A percentile compares a stretch with the other conserved stretches of the same genome.
phyloP scores from a whole-genome alignment of 1,140 invertebrate species.

The Trichoplusia ni region DNA sequence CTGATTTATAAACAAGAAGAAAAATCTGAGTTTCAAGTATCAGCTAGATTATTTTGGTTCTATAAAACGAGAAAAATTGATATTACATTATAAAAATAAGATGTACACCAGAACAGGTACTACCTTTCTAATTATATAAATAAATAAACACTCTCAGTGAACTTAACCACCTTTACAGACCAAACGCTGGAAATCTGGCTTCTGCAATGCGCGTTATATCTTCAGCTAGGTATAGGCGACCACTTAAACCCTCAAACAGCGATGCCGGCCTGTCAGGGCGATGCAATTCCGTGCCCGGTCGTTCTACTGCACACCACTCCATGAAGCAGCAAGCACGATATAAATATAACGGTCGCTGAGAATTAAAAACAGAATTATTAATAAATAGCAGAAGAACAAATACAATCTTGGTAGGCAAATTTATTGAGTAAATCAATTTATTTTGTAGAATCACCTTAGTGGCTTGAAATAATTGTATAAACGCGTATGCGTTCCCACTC shows the following conservation, averaged over 20 bases:
- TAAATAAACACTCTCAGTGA: too few species aligned
- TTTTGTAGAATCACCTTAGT: slow-evolving; percentile 84
- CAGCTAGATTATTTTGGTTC: too few species aligned
- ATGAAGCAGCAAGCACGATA: slow-evolving; percentile 91
- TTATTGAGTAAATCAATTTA: too few species aligned
- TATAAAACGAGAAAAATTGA: too few species aligned
- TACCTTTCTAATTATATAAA: too few species aligned
- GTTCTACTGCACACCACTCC: slow-evolving; percentile 91
- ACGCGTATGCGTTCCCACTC: slow-evolving; percentile 95
- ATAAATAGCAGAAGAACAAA: too few species aligned
- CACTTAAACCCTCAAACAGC: slow-evolving; percentile 92
- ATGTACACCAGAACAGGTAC: too few species aligned
- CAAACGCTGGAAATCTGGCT: slow-evolving; percentile 86
- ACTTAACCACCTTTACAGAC: too few species aligned
- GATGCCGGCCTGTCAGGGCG: slow-evolving; percentile 91
- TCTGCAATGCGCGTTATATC: slow-evolving; percentile 84
- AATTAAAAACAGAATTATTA: slow-evolving; percentile 1
- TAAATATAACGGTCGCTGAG: slow-evolving; percentile 84
- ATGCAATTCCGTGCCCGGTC: slow-evolving; percentile 84
- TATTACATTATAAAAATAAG: too few species aligned
- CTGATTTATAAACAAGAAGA: too few species aligned
- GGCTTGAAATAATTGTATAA: slow-evolving; percentile 90
- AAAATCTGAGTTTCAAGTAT: too few species aligned
- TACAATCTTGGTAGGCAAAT: too few species aligned
- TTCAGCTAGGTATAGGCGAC: slow-evolving; percentile 87